Conservation (phyloP, 2,888 invertebrate genomes). For the Plagiodera versicolora region DNA sequence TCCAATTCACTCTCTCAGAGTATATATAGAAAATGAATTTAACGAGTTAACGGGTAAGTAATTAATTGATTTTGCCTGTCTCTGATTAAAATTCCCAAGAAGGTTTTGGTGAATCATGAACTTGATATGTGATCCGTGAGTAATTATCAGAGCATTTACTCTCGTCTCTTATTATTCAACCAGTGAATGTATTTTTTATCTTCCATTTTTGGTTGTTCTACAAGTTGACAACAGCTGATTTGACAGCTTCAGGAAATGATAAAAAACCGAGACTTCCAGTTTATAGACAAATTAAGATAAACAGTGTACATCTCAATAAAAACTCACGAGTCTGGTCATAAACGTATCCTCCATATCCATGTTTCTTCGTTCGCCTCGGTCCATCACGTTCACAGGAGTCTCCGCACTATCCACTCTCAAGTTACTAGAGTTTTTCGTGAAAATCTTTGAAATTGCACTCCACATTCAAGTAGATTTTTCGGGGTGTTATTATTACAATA, state of each 20-base stretch:
- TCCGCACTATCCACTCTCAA: slow-evolving; percentile 43
- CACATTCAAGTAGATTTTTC: slow-evolving; percentile 51
- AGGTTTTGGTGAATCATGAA: background rate
- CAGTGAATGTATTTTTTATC: background rate
- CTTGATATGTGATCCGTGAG: background rate
- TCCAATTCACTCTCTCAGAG: too few relatives aligned
- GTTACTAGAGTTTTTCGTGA: slow-evolving; percentile 50
- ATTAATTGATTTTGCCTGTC: background rate
- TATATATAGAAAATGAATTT: slow-evolving; percentile 3
- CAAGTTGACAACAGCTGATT: slow-evolving; percentile 22
- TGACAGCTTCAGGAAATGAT: background rate
- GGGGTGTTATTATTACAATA: slow-evolving; percentile 45
- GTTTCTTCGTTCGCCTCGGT: slow-evolving; percentile 53
- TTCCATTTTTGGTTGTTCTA: background rate
- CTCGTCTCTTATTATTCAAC: background rate
- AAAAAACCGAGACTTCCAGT: too few relatives aligned
- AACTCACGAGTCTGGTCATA: slow-evolving; percentile 67
- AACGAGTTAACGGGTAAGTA: slow-evolving; percentile 1
- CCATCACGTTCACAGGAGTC: slow-evolving; percentile 43
- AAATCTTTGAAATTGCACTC: slow-evolving; percentile 54
- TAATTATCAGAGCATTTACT: background rate
- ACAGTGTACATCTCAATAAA: background rate
- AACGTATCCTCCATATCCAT: slow-evolving; percentile 67
- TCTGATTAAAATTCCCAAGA: background rate
- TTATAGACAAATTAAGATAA: background rate